Evolutionary conservation across 2,113 vertebrate species (phyloP), one percentile per base, ranked within the genome.

Genomic region (Scopus umbretta): DNA sequence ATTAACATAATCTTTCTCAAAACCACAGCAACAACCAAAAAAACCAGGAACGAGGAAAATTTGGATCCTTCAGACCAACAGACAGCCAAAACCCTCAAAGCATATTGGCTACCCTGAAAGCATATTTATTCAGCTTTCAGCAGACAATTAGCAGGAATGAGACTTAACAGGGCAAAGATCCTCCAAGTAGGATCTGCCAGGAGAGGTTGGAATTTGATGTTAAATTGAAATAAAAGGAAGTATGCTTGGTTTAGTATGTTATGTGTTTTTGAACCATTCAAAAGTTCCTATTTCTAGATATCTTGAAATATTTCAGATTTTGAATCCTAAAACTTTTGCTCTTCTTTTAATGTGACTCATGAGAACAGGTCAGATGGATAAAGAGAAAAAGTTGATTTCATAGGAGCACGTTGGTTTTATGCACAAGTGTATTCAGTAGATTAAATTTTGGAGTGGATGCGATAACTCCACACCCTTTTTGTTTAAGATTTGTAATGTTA

Each of bases 61-160:
- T 93, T 95, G 92, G 91, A 95, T 94, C 62, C 70, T 65, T 94
- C 32, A 2, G 87, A 66, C 34, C 70, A 85, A 53, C 40, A 92
- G 65, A 72, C 76, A 95, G 95, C 92, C 92, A 95, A 96, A 97
- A 53, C 73, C 80, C 73, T 95, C 84, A 56, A 68, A 96, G 88
- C 50, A 86, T 38, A 26, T 43, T 95, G 92, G 66, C 89, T 95
- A 63, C 78, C 36, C 94, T 80, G 61, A 85, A 87, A 92, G 40
- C 76, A 61, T 94, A 94, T 96, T 94, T 97, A 89, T 97, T 85
- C 86, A 92, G 83, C 91, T 96, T 96, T 96, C 92, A 92, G 91
- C 91, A 91, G 73, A 89, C 66, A 93, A 97, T 96, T 96, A 94
- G 40, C 66, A 92, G 78, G 92, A 94, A 89, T 91, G 52, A 89